These are phyloP conservation scores for Dolichallabes microphthalmus DNA, from an alignment of 2,113 vertebrate species.

Conservation along the genomic window DNA sequence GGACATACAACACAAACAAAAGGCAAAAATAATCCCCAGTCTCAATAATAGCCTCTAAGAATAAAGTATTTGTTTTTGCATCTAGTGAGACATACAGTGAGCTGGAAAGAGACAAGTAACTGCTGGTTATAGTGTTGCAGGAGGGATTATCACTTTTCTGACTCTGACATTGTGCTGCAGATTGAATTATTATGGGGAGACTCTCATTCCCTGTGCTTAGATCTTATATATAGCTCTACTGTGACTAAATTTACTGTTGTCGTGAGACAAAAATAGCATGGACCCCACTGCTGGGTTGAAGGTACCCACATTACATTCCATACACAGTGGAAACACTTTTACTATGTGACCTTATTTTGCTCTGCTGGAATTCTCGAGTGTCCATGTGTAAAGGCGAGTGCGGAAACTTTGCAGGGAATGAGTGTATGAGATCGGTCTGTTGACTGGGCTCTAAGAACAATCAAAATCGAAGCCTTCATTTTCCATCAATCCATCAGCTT, in stretches of 20 bases:
- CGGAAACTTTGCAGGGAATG: conserved; percentile 38
- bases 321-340: conserved; percentile 44
- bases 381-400: conserved; percentile 20
- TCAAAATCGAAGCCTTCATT: conserved; percentile 31
- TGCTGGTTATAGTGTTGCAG: conserved; percentile 7
- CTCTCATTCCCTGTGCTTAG: conserved; percentile 17
- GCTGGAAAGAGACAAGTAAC: conserved; percentile 3
- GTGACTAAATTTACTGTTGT: conserved; percentile 32
- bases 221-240: conserved; percentile 22
- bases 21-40: conserved; percentile 30
- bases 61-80: conserved; percentile 39
- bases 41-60: conserved; percentile 35
- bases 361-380: conserved; percentile 13
- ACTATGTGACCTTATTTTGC: conserved; percentile 43
- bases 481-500: conserved; percentile 3
- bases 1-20: conserved; percentile 42
- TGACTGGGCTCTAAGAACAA: conserved; percentile 9
- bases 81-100: neutral
- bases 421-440: neutral
- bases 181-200: neutral
- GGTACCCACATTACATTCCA: conserved; percentile 17
- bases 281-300: conserved; percentile 2
- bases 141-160: conserved; percentile 26
- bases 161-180: neutral
- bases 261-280: conserved; percentile 27